Conservation (phyloP, 2,113 vertebrate species). For the Ceyx margarethae region DNA sequence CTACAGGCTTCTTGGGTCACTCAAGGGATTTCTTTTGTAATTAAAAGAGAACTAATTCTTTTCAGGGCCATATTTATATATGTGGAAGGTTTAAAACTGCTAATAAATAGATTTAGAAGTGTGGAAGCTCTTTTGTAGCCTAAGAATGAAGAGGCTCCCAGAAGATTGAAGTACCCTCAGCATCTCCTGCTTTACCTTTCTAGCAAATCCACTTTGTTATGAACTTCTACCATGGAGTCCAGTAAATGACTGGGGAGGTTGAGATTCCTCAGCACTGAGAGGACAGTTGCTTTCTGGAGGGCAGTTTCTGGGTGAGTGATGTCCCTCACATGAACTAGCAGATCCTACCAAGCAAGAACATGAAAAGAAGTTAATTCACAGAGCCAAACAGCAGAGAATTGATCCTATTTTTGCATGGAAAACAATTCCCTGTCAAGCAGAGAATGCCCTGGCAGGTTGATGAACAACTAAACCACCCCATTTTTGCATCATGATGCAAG, state of each 20-base stretch:
- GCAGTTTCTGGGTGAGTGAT: constrained; percentile 87
- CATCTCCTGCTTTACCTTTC: constrained; percentile 75
- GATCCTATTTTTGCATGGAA: neutral
- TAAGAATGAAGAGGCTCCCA: neutral
- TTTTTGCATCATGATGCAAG: neutral
- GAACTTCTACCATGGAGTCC: constrained; percentile 86
- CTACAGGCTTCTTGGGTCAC: neutral
- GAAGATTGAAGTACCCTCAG: neutral
- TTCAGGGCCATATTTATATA: neutral
- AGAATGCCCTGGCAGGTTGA: neutral
- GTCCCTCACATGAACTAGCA: constrained; percentile 90
- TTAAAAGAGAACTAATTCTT: neutral
- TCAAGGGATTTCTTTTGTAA: neutral
- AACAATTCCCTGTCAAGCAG: neutral
- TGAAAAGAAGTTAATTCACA: neutral
- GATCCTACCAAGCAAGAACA: constrained; percentile 75
- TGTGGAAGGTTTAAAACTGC: neutral
- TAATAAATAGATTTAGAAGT: neutral
- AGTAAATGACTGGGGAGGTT: constrained; percentile 79
- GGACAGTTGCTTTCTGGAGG: constrained; percentile 88
- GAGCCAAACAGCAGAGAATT: neutral
- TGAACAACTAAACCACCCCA: neutral
- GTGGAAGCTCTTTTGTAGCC: neutral
- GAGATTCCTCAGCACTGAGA: constrained; percentile 83
- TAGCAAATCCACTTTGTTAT: constrained; percentile 92